Base-by-base conservation (phyloP, 2,888 invertebrate species). In the Lamproptera curius region DNA sequence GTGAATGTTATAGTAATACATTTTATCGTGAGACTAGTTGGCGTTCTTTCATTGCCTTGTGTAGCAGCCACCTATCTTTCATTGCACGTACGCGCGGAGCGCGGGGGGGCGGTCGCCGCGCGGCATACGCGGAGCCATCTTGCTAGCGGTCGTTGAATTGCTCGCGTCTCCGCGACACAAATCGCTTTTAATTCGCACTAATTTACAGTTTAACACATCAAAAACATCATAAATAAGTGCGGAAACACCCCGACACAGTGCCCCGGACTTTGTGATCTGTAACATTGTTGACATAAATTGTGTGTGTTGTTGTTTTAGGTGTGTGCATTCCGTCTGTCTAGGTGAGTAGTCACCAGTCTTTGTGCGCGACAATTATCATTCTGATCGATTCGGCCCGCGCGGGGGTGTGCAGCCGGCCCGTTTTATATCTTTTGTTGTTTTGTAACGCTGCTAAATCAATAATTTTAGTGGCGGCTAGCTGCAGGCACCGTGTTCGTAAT, bases 281-380 rank as follows among this genome's bases (percentile, higher is more conserved):
- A 67, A 66, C 57, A 64, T 72, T 76, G 75, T 76, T 76, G 72
- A 73, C 70, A 68, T 72, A 70, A 63, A 66, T 63, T 67, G 63
- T 73, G 74, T 79, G 71, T 78, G 74, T 79, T 80, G 71, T 75
- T 81, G 72, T 74, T 71, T 54, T 75, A 73, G 75, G 72, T 78
- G 78, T 81, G 78, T 82, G 80, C 80, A 81, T 80, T 81, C 74
- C 74, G 65, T 70, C 67, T 75, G 78, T 74, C 77, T 82, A 82
- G 84, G 81, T 83, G 81, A 84, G 85, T 84, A 78, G 76, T 77
- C 73, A 73, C 66, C 72, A 75, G 75, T 81, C 80, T 82, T 84
- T 85, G 85, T 86, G 85, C 79, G 83, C 81, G 85, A 87, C 87
- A 87, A 86, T 87, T 86, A 87, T 87, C 85, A 84, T 84, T 82